Evolutionary conservation across 2,888 invertebrate species (phyloP), one percentile per base, ranked within the genome.

Genomic region (Drosophila buzzatii): DNA sequence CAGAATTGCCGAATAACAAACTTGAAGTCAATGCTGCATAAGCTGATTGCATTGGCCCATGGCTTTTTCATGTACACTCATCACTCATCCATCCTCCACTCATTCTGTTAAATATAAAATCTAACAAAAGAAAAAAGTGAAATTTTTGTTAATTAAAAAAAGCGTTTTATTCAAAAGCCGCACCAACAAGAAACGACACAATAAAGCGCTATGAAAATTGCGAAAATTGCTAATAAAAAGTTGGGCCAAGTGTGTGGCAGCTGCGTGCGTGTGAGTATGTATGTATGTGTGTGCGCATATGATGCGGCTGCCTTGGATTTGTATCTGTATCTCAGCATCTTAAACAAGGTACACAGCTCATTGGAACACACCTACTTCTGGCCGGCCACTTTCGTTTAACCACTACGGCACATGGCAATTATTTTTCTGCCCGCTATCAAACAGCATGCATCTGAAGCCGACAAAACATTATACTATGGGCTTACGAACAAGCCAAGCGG

Each of bases 121-220:
- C 49, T 61, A 70, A 57, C 53, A 70, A 70, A 70, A 78, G 77
- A 80, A 71, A 70, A 85, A 82, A 80, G 88, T 79, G 87, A 89
- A 89, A 89, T 79, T 86, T 86, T 65, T 62, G 59, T 85, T 84
- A 87, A 87, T 87, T 82, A 83, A 81, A 80, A 84, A 73, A 65
- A 59, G 62, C 64, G 63, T 67, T 79, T 85, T 76, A 81, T 62
- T 73, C 57, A 49, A 72, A 68, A 72, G 67, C 72, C 56, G 55
- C 70, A 55, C 39, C 78, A 73, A 60, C 62, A 62, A 67, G 47
- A 55, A 20, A 59, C 39, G 10, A 58, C 39, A 55, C 27, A 55
- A 64, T 65, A 73, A 68, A 67, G 66, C 61, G 60, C 74, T 73
- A 74, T 77, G 78, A 75, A 86, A 80, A 84, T 77, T 63, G 79